Percentiles rank a stretch among this genome's conserved stretches.
Evolutionary conservation across 2,888 invertebrate species (phyloP).

Genomic region (Nematopogon swammerdamellus): DNA sequence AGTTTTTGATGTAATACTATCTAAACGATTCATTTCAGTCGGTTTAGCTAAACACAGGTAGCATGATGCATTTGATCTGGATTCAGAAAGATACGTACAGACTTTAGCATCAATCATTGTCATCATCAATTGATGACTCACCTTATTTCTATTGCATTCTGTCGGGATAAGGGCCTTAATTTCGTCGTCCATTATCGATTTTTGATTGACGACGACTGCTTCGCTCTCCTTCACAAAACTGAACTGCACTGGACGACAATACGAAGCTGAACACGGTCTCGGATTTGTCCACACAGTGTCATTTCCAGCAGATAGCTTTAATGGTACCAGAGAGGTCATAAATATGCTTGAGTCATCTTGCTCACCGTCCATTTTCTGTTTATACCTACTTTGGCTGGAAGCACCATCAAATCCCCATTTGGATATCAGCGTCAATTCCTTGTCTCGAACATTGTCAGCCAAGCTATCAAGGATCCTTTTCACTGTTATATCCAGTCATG

Average conservation of each 20-base stretch:
- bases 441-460: constrained; percentile 5
- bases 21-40: constrained; percentile 8
- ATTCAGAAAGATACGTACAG: constrained; percentile 5
- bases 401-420: constrained; percentile 11
- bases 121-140: constrained; percentile 9
- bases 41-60: constrained; percentile 10
- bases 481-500: no score
- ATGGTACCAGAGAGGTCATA: constrained; percentile 5
- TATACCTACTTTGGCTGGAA: constrained; percentile 10
- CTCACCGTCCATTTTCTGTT: constrained; percentile 2
- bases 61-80: constrained; percentile 7
- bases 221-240: constrained; percentile 8
- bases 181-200: constrained; percentile 7
- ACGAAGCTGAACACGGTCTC: constrained; percentile 6
- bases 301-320: background rate
- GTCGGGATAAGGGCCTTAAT: constrained; percentile 5
- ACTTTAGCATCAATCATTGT: constrained; percentile 9
- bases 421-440: constrained; percentile 5
- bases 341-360: constrained; percentile 8
- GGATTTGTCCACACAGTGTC: background rate
- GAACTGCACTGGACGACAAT: constrained; percentile 10
- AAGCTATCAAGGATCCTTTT: no score
- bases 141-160: constrained; percentile 5
- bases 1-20: background rate
- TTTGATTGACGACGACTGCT: constrained; percentile 6